Conservation (phyloP, 2,888 invertebrate genomes). For the Pandemis corylana region DNA sequence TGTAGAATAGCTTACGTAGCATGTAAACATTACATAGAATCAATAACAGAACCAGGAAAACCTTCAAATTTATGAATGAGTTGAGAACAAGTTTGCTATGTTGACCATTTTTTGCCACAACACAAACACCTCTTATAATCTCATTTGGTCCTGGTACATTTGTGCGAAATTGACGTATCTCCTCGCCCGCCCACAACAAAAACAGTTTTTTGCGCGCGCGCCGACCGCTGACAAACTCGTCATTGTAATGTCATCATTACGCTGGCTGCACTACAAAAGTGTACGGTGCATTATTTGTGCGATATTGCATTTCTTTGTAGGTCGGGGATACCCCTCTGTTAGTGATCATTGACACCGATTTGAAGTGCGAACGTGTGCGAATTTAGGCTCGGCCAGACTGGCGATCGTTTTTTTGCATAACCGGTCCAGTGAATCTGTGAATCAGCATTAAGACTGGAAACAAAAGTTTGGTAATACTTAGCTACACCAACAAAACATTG, state of each 20-base stretch:
- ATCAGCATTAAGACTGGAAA: not conserved
- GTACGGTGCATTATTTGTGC: slow-evolving; percentile 64
- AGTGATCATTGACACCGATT: slow-evolving; percentile 34
- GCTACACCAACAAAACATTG: not conserved
- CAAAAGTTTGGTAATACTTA: not conserved
- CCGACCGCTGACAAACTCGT: slow-evolving; percentile 59
- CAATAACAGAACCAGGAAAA: slow-evolving; percentile 43
- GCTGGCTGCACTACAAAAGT: slow-evolving; percentile 74
- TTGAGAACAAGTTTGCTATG: slow-evolving; percentile 31
- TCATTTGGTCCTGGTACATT: slow-evolving; percentile 76
- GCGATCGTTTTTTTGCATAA: slow-evolving; percentile 36
- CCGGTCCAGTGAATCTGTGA: slow-evolving; percentile 19
- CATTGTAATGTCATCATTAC: slow-evolving; percentile 79
- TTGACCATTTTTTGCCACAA: slow-evolving; percentile 57
- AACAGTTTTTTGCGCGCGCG: slow-evolving; percentile 70
- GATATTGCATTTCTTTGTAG: slow-evolving; percentile 70
- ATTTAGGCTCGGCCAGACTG: slow-evolving; percentile 58
- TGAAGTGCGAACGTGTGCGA: slow-evolving; percentile 57
- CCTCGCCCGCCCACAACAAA: slow-evolving; percentile 67
- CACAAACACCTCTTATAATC: slow-evolving; percentile 58
- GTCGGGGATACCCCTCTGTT: slow-evolving; percentile 71
- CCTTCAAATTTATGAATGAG: slow-evolving; percentile 42
- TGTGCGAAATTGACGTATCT: slow-evolving; percentile 83
- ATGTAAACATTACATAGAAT: slow-evolving; percentile 5
- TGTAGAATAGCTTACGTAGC: not conserved